Percentiles rank a stretch among this genome's conserved stretches.
Evolutionary conservation across 2,797 vertebrate genomes (phyloP).

Genomic region (Rachycentron canadum): DNA sequence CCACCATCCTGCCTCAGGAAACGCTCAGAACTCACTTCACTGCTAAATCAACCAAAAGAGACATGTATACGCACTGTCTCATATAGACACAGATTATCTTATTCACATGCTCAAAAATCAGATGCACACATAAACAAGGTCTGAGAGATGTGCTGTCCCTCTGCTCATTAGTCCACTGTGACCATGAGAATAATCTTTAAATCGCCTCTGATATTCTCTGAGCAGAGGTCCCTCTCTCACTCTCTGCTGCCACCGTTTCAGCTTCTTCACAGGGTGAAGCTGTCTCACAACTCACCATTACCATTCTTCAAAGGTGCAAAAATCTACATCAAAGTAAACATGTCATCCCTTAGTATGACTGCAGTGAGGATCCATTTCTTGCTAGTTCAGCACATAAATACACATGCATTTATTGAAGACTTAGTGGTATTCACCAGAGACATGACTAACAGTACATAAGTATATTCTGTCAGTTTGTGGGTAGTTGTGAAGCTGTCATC

Average conservation of each 20-base stretch:
- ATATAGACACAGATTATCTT: slow-evolving; percentile 23
- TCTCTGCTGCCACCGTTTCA: background rate
- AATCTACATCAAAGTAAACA: slow-evolving; percentile 23
- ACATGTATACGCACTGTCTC: slow-evolving; percentile 14
- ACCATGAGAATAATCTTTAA: slow-evolving; percentile 28
- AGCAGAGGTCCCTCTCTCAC: slow-evolving; percentile 15
- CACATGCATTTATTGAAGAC: slow-evolving; percentile 44
- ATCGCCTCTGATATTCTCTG: slow-evolving; percentile 1
- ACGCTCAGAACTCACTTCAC: slow-evolving; percentile 26
- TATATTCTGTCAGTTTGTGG: slow-evolving; percentile 64
- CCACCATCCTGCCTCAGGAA: slow-evolving; percentile 45
- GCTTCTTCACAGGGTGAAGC: slow-evolving; percentile 4
- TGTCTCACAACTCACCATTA: background rate
- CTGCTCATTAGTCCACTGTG: slow-evolving; percentile 25
- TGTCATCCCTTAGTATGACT: background rate
- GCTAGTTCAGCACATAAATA: slow-evolving; percentile 63
- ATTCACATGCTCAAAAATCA: slow-evolving; percentile 18
- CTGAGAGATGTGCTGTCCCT: slow-evolving; percentile 12
- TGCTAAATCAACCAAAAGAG: slow-evolving; percentile 12
- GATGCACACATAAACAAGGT: background rate
- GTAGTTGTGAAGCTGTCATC: slow-evolving; percentile 65
- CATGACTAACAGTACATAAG: slow-evolving; percentile 69
- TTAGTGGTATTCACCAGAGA: slow-evolving; percentile 66
- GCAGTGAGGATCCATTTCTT: slow-evolving; percentile 25
- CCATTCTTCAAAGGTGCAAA: slow-evolving; percentile 9